These are phyloP conservation scores for Felis catus DNA, from an alignment of 2,113 vertebrate genomes.

Conservation along the genomic window DNA sequence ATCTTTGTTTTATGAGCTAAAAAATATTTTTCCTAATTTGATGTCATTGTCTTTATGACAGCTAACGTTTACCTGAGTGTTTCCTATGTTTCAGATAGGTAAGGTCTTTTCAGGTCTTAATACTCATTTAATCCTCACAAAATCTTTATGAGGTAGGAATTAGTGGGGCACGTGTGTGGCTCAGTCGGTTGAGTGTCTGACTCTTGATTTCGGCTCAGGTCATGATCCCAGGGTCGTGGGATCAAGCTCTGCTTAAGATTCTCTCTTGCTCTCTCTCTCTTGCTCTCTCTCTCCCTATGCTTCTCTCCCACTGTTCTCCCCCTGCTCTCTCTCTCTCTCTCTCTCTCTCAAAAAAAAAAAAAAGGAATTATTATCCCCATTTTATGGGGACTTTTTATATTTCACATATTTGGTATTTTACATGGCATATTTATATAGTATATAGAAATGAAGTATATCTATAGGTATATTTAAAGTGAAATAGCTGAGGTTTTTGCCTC, in stretches of 20 bases:
- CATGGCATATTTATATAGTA: background rate
- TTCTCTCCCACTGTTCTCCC: too few relatives aligned
- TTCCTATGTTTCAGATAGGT: background rate
- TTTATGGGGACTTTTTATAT: background rate
- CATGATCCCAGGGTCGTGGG: too few relatives aligned
- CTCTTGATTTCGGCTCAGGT: too few relatives aligned
- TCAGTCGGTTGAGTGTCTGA: too few relatives aligned
- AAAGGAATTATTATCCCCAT: background rate
- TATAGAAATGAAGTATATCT: background rate
- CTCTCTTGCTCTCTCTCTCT: too few relatives aligned
- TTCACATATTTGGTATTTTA: conserved; percentile 18
- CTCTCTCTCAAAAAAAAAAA: too few relatives aligned
- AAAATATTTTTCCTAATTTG: conserved; percentile 33
- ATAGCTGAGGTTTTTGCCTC: background rate
- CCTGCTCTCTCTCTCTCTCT: too few relatives aligned
- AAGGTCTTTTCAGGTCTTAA: conserved; percentile 6
- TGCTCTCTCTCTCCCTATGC: too few relatives aligned
- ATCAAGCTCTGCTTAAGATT: too few relatives aligned
- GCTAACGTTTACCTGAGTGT: background rate
- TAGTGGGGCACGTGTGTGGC: too few relatives aligned
- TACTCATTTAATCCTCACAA: background rate
- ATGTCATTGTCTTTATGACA: background rate
- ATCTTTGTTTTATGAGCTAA: background rate
- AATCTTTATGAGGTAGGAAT: background rate
- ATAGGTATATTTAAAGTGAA: conserved; percentile 10